Percentiles rank a stretch among this genome's conserved stretches.
phyloP scores from a whole-genome alignment of 2,888 invertebrate genomes.

The Seira sanloemensis region DNA sequence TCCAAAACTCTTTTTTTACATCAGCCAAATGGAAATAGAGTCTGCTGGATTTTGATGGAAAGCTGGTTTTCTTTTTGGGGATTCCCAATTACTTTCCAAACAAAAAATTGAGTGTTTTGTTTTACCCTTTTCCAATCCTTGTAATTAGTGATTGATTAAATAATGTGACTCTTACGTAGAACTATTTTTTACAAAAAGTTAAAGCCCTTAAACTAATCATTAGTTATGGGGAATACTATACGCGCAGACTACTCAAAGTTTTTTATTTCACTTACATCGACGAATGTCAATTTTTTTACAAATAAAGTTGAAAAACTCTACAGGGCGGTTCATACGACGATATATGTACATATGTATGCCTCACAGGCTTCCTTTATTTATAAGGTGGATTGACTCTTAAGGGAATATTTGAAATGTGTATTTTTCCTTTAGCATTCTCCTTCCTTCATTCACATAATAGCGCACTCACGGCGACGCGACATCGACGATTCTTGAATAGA shows the following conservation, averaged over 20 bases:
- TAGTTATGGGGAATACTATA: too few species aligned
- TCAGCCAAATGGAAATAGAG: too few species aligned
- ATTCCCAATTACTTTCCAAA: not conserved
- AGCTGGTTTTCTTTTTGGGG: not conserved
- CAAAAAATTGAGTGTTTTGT: not conserved
- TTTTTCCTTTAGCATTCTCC: not conserved
- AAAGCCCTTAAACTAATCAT: too few species aligned
- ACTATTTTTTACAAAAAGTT: too few species aligned
- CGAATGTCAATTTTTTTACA: too few species aligned
- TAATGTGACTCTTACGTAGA: too few species aligned
- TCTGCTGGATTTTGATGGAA: not conserved
- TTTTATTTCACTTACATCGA: too few species aligned
- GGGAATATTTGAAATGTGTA: not conserved
- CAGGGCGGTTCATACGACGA: too few species aligned
- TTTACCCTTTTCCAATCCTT: not conserved
- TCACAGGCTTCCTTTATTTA: not conserved
- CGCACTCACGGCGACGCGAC: not conserved
- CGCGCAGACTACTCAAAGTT: too few species aligned
- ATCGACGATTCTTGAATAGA: slow-evolving; percentile 38
- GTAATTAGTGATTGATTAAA: slow-evolving; percentile 4
- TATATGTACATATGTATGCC: too few species aligned
- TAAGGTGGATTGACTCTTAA: not conserved
- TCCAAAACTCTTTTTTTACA: not conserved
- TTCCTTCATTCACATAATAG: not conserved
- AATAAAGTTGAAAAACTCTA: too few species aligned